phyloP scores from a whole-genome alignment of 2,888 invertebrate genomes.

The Monopis laevigella region DNA sequence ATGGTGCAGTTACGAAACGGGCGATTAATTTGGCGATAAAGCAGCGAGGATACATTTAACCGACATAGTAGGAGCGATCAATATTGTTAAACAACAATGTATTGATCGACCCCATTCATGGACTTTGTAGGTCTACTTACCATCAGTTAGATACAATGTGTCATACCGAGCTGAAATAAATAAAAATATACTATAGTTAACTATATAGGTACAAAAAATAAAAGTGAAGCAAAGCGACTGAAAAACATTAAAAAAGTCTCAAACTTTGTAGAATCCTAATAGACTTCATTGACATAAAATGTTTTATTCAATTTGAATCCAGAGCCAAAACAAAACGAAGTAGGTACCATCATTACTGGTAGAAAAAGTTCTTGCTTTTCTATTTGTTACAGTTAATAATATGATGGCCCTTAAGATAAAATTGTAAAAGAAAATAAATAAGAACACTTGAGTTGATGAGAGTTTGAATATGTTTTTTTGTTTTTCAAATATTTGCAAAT shows the following conservation, averaged over 20 bases:
- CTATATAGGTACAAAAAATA: neutral
- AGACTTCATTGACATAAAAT: constrained; percentile 62
- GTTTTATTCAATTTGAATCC: constrained; percentile 59
- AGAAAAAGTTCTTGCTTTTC: constrained; percentile 50
- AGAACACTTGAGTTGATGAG: constrained; percentile 24
- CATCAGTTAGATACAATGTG: too few species aligned
- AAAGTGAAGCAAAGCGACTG: neutral
- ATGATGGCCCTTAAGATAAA: constrained; percentile 25
- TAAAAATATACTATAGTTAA: too few species aligned
- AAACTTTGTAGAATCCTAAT: constrained; percentile 50
- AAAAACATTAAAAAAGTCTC: constrained; percentile 34
- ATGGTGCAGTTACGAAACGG: too few species aligned
- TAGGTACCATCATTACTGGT: constrained; percentile 53
- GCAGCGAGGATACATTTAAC: too few species aligned
- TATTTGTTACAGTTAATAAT: constrained; percentile 39
- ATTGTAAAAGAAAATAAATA: constrained; percentile 29
- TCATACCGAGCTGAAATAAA: too few species aligned
- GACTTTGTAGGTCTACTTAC: too few species aligned
- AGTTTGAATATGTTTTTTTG: too few species aligned
- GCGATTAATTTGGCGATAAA: too few species aligned
- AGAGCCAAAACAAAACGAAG: constrained; percentile 56
- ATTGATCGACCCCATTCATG: too few species aligned
- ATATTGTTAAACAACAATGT: too few species aligned
- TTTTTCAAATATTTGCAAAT: too few species aligned
- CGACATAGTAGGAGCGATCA: too few species aligned